A percentile compares a stretch with the other conserved stretches of the same genome.
These are phyloP conservation scores for Dimorphilus gyrociliatus DNA, from an alignment of 2,888 invertebrate genomes.

Conservation along the genomic window DNA sequence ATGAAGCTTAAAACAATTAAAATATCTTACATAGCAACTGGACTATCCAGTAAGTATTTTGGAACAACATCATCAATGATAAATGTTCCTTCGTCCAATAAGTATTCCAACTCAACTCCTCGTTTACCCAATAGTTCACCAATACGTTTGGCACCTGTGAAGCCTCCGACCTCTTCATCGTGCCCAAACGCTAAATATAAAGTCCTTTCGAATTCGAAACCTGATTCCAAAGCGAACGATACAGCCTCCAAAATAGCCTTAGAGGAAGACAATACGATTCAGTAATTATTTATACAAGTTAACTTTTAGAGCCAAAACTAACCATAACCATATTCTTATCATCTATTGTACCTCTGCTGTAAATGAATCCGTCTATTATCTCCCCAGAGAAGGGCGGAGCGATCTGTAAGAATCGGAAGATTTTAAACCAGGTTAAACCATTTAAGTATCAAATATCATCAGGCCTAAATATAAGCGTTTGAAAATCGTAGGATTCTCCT, in stretches of 20 bases:
- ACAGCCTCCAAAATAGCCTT: conserved; percentile 41
- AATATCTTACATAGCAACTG: conserved; percentile 29
- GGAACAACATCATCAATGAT: conserved; percentile 34
- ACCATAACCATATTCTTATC: conserved; percentile 41
- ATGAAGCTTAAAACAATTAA: conserved; percentile 3
- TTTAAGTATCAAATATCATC: no score
- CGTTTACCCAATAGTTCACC: conserved; percentile 23
- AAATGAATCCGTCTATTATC: conserved; percentile 39
- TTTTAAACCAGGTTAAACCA: no score
- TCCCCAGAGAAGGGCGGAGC: conserved; percentile 39
- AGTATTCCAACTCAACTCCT: conserved; percentile 35
- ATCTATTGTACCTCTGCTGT: conserved; percentile 42
- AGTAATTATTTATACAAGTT: not conserved
- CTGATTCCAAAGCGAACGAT: conserved; percentile 33
- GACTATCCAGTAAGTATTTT: no score
- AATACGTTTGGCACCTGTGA: conserved; percentile 35
- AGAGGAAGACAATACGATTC: not conserved
- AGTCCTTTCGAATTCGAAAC: conserved; percentile 35
- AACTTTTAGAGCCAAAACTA: no score
- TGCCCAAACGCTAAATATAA: conserved; percentile 43
- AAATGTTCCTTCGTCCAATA: conserved; percentile 41
- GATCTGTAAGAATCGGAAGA: no score
- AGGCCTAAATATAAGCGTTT: no score
- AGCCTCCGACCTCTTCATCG: conserved; percentile 41
- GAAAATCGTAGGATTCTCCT: no score